These are phyloP conservation scores for Cephus pygmeus DNA, from an alignment of 2,888 invertebrate genomes.

Conservation along the genomic window DNA sequence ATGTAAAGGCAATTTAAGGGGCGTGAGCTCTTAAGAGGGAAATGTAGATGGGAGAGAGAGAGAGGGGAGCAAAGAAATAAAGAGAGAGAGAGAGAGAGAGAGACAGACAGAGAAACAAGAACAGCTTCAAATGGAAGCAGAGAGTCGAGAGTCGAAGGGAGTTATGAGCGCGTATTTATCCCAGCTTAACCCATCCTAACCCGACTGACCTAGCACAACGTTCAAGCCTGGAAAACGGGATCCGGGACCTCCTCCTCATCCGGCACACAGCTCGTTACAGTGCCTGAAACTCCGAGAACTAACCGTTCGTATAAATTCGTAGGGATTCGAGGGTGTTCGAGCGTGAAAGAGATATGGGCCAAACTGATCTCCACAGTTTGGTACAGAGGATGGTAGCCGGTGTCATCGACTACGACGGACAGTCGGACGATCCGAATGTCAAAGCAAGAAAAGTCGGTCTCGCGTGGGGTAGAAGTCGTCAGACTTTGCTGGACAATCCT, in stretches of 20 bases:
- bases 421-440: no score
- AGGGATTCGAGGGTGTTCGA: constrained; percentile 50
- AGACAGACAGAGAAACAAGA: constrained; percentile 11
- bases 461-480: no score
- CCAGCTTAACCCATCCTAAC: constrained; percentile 40
- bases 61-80: background rate
- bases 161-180: constrained; percentile 51
- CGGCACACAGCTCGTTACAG: constrained; percentile 18
- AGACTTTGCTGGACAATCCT: no score
- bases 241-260: background rate
- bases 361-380: no score
- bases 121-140: constrained; percentile 6
- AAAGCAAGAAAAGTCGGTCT: no score
- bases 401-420: no score
- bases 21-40: background rate
- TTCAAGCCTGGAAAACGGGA: constrained; percentile 10
- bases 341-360: constrained; percentile 55
- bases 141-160: constrained; percentile 14
- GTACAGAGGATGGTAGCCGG: no score
- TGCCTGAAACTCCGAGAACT: constrained; percentile 29
- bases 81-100: background rate
- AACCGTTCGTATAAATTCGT: constrained; percentile 56
- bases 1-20: background rate
- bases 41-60: background rate
- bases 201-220: constrained; percentile 35